A percentile compares a stretch with the other conserved stretches of the same genome.
Evolutionary conservation across 2,797 vertebrate species (phyloP).

Genomic region (Allobates femoralis): DNA sequence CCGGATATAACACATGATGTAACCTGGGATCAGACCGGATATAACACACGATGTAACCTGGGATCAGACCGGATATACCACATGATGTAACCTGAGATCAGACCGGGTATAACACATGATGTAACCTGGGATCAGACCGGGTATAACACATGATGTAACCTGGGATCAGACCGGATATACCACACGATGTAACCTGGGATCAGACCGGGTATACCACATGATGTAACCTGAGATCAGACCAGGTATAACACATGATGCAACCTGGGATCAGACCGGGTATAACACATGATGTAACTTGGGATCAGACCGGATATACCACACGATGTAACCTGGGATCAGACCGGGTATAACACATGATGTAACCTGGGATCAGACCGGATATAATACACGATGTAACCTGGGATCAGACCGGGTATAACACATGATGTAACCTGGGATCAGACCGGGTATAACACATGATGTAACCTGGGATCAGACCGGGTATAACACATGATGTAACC

Average conservation of each 20-base stretch:
- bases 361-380: neutral
- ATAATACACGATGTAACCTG: neutral
- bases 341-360: no score
- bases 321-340: neutral
- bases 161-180: no score
- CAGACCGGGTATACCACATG: no score
- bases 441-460: no score
- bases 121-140: neutral
- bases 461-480: neutral
- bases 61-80: no score
- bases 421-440: neutral
- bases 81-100: neutral
- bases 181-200: neutral
- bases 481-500: no score
- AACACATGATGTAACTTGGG: neutral
- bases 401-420: no score
- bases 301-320: no score
- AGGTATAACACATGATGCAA: neutral
- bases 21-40: neutral
- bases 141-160: no score
- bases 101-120: no score
- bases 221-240: neutral
- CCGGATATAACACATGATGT: no score
- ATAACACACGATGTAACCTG: neutral
- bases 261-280: neutral